Conservation (phyloP, 2,797 vertebrate genomes). For the Heliangelus exortis region DNA sequence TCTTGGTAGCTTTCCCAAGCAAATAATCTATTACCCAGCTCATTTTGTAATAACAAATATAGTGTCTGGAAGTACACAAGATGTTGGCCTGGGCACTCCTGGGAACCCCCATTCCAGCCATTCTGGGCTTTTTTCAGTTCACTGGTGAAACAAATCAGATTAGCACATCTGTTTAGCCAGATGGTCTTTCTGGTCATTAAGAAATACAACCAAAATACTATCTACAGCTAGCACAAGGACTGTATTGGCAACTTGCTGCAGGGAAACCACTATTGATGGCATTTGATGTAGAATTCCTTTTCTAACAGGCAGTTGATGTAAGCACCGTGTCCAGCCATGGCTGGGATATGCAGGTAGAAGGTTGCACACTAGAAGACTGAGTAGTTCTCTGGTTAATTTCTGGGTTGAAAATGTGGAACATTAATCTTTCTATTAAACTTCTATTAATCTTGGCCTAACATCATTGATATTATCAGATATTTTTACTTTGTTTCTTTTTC, state of each 20-base stretch:
- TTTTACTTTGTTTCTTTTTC: background rate
- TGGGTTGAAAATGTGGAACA: background rate
- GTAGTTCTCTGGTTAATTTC: background rate
- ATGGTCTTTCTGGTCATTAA: background rate
- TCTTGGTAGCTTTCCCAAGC: background rate
- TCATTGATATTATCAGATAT: background rate
- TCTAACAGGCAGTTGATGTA: background rate
- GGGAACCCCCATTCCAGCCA: background rate
- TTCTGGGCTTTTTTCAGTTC: background rate
- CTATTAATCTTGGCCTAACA: background rate
- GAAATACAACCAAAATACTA: background rate
- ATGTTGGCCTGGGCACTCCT: background rate
- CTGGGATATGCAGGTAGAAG: background rate
- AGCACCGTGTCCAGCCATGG: background rate
- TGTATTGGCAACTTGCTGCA: background rate
- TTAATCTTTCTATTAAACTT: background rate
- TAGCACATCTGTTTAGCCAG: conserved; percentile 35
- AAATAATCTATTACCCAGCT: background rate
- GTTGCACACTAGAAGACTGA: background rate
- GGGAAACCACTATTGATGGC: background rate
- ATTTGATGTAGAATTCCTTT: background rate
- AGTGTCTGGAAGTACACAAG: background rate
- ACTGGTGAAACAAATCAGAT: conserved; percentile 40
- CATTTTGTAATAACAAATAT: background rate
- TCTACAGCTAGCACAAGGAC: background rate